These are phyloP conservation scores for Sapayoa aenigma DNA, from an alignment of 2,113 vertebrate genomes.

Conservation along the genomic window DNA sequence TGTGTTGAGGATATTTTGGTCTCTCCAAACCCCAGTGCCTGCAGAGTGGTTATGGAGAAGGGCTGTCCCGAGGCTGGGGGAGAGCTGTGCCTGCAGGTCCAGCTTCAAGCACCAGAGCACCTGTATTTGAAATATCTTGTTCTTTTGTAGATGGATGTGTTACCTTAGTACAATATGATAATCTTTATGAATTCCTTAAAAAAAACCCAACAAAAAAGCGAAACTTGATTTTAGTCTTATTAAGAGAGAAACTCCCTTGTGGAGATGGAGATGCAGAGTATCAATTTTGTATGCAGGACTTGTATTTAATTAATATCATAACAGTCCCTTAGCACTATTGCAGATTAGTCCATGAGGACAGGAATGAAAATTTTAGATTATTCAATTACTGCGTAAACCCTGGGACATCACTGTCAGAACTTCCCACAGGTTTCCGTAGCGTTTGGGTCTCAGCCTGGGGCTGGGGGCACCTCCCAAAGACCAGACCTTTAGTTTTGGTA, in stretches of 20 bases:
- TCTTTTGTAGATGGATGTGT: neutral
- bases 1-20: neutral
- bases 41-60: neutral
- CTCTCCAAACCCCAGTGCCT: neutral
- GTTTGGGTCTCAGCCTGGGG: neutral
- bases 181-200: neutral
- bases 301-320: conserved; percentile 69
- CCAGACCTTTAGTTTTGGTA: neutral
- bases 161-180: neutral
- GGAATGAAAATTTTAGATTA: conserved; percentile 62
- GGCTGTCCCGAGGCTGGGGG: neutral
- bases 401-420: conserved; percentile 12
- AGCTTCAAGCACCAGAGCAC: neutral
- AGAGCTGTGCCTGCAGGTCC: neutral
- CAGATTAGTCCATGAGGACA: conserved; percentile 64
- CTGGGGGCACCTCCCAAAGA: too few relatives aligned
- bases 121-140: neutral
- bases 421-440: neutral
- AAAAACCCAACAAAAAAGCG: neutral
- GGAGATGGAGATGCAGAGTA: conserved; percentile 22
- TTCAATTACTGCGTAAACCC: conserved; percentile 54
- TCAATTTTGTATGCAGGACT: conserved; percentile 60
- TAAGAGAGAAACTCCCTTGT: conserved; percentile 36
- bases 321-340: conserved; percentile 55
- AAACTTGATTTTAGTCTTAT: conserved; percentile 49